phyloP scores from a whole-genome alignment of 2,113 vertebrate genomes.

The Pandion haliaetus region DNA sequence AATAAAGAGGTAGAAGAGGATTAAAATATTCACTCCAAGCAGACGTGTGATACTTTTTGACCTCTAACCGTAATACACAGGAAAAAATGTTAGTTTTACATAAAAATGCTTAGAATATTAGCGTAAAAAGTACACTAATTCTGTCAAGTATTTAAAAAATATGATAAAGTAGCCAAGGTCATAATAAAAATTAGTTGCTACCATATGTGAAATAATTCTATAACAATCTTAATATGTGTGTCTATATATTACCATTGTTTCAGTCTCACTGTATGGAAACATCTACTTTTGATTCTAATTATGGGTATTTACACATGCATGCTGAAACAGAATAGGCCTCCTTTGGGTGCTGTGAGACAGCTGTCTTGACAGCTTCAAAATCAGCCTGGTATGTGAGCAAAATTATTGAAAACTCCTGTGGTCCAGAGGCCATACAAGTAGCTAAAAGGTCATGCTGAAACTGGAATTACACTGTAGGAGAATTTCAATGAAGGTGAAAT shows the following conservation, averaged over 20 bases:
- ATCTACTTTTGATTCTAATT: not conserved
- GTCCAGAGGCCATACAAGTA: not conserved
- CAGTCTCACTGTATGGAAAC: not conserved
- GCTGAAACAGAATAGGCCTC: not conserved
- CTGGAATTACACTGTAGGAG: not conserved
- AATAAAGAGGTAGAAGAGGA: not conserved
- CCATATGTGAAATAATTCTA: not conserved
- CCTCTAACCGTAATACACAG: not conserved
- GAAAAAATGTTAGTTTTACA: not conserved
- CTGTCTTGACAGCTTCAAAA: not conserved
- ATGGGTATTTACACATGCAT: not conserved
- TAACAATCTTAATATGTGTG: not conserved
- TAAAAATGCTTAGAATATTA: not conserved
- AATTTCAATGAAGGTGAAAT: not conserved
- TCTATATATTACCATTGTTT: not conserved
- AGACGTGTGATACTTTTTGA: not conserved
- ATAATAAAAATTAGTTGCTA: slow-evolving; percentile 19
- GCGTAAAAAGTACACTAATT: not conserved
- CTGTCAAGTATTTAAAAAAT: not conserved
- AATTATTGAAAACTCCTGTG: not conserved
- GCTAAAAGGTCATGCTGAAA: not conserved
- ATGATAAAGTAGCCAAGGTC: not conserved
- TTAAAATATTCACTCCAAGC: not conserved
- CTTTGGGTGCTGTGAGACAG: not conserved
- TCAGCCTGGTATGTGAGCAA: not conserved